A percentile compares a stretch with the other conserved stretches of the same genome.
Evolutionary conservation across 2,797 vertebrate species (phyloP).

Genomic region (Carduelis carduelis): DNA sequence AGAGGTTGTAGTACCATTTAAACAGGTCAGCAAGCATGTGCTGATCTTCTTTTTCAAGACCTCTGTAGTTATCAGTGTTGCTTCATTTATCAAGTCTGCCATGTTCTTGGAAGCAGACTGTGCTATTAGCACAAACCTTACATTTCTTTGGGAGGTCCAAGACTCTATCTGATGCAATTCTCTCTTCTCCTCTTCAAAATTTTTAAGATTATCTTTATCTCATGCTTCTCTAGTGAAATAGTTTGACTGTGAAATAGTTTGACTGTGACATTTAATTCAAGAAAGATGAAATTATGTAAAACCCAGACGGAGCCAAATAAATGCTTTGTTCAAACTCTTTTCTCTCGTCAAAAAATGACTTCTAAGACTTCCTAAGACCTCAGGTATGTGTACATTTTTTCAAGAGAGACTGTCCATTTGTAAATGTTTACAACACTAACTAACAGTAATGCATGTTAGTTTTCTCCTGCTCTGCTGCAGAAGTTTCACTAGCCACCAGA

Average conservation of each 20-base stretch:
- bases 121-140: not conserved
- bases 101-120: conserved; percentile 44
- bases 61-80: not conserved
- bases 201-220: conserved; percentile 33
- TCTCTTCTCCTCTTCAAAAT: not conserved
- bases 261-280: conserved; percentile 11
- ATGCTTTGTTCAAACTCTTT: not conserved
- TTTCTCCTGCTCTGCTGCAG: not conserved
- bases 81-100: conserved; percentile 41
- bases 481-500: not conserved
- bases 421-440: not conserved
- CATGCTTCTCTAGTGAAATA: not conserved
- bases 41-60: conserved; percentile 25
- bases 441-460: not conserved
- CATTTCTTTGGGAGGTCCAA: conserved; percentile 39
- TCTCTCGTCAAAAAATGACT: not conserved
- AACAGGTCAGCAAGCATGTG: conserved; percentile 15
- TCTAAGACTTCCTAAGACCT: not conserved
- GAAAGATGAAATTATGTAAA: not conserved
- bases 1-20: not conserved
- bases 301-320: not conserved
- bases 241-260: not conserved
- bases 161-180: conserved; percentile 21
- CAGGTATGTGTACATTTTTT: not conserved
- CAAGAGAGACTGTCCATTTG: not conserved